Percentiles rank a stretch among this genome's conserved stretches.
These are phyloP conservation scores for Garra rufa DNA, from an alignment of 2,113 vertebrate species.

Conservation along the genomic window DNA sequence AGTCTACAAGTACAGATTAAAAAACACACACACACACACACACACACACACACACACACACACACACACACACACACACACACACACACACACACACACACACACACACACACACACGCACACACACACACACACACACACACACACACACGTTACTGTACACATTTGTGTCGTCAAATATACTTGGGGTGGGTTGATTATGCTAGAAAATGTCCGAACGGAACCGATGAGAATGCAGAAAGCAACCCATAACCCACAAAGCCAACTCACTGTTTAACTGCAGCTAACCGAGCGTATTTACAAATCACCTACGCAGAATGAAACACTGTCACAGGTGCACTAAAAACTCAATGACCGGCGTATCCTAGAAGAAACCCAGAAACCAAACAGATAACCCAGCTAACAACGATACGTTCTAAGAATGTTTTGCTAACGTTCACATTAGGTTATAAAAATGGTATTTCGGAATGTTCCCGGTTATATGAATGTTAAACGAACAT, in stretches of 20 bases:
- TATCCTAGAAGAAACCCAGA: conserved; percentile 35
- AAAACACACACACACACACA: conserved; percentile 41
- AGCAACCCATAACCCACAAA: conserved; percentile 38
- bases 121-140: too few species aligned
- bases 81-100: too few species aligned
- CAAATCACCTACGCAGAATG: conserved; percentile 72
- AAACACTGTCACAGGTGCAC: conserved; percentile 61
- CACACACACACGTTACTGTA: conserved; percentile 51
- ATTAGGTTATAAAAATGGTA: background rate
- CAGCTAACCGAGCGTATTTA: conserved; percentile 75
- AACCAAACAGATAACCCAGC: conserved; percentile 48
- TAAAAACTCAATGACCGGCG: conserved; percentile 59
- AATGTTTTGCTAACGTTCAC: background rate
- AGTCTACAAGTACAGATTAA: conserved; percentile 39
- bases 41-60: too few species aligned
- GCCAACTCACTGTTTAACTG: conserved; percentile 55
- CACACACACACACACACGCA: too few species aligned
- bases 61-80: too few species aligned
- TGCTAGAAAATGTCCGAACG: conserved; percentile 58
- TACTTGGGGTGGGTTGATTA: conserved; percentile 57
- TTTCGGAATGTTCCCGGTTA: background rate
- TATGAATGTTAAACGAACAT: too few species aligned
- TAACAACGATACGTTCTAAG: background rate
- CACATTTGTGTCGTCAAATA: conserved; percentile 68
- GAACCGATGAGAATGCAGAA: conserved; percentile 37